A percentile compares a stretch with the other conserved stretches of the same genome.
phyloP scores from a whole-genome alignment of 1,140 invertebrate genomes.

The Leptopilina boulardi region DNA sequence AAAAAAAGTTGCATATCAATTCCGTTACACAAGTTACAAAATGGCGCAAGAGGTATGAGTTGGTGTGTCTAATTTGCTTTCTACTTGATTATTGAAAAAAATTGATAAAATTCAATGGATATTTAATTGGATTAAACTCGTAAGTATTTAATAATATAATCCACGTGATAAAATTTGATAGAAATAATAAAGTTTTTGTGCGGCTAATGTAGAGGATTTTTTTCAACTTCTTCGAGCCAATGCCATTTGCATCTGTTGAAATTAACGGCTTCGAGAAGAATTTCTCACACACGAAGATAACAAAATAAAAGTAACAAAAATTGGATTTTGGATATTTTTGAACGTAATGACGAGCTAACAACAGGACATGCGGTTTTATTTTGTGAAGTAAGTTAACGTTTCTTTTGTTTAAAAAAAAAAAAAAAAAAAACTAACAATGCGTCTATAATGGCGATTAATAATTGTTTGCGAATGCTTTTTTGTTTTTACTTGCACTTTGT shows the following conservation, averaged over 20 bases:
- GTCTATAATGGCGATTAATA: not conserved
- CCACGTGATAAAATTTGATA: too few species aligned
- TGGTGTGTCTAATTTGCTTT: not conserved
- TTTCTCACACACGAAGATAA: not conserved
- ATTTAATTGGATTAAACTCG: not conserved
- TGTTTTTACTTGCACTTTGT: constrained; percentile 7
- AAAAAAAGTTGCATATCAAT: not conserved
- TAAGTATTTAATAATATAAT: not conserved
- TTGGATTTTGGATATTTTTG: not conserved
- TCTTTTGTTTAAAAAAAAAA: not conserved
- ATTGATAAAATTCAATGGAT: not conserved
- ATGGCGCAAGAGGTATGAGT: not conserved
- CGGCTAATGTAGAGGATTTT: too few species aligned
- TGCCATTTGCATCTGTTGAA: too few species aligned
- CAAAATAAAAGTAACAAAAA: too few species aligned
- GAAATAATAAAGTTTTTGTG: too few species aligned
- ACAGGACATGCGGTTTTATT: not conserved
- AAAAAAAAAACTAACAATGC: not conserved
- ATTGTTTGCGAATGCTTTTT: not conserved
- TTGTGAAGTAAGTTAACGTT: not conserved
- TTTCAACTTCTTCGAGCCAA: too few species aligned
- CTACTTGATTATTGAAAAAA: not conserved
- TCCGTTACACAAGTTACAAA: not conserved
- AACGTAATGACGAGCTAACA: not conserved
- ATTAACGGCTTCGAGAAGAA: not conserved